Evolutionary conservation across 1,140 invertebrate genomes (phyloP).

Genomic region (Elysia chlorotica): DNA sequence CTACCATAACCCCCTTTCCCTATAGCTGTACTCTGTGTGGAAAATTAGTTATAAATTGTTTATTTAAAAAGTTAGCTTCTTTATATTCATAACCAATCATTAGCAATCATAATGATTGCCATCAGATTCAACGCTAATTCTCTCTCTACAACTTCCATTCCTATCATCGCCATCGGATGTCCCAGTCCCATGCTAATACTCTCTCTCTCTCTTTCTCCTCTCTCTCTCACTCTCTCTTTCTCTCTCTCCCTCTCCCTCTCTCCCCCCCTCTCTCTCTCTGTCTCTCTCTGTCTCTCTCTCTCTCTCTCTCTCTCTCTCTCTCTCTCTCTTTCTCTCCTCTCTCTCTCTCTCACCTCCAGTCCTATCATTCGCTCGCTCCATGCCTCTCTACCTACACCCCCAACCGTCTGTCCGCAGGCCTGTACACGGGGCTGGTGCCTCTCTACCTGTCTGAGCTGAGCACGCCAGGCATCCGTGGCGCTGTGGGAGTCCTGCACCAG

Average conservation of each 20-base stretch:
- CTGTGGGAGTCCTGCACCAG: slow-evolving; percentile 61
- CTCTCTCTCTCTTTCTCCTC: no score
- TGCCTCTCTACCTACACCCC: neutral
- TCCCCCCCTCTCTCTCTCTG: neutral
- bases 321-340: neutral
- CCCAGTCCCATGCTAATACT: no score
- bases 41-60: no score
- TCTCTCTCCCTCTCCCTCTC: neutral
- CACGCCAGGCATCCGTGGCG: slow-evolving; percentile 52
- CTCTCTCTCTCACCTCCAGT: neutral
- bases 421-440: slow-evolving; percentile 61
- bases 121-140: no score
- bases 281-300: neutral
- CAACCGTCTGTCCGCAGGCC: slow-evolving; percentile 40
- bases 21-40: no score
- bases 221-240: no score
- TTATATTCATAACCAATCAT: no score
- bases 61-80: no score
- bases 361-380: neutral
- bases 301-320: neutral
- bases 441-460: slow-evolving; percentile 62
- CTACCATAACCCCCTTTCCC: no score
- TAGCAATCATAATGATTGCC: no score
- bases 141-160: no score
- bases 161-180: no score